A percentile compares a stretch with the other conserved stretches of the same genome.
Conservation (phyloP, 2,888 invertebrate genomes). For the Eucera pruinosa region DNA sequence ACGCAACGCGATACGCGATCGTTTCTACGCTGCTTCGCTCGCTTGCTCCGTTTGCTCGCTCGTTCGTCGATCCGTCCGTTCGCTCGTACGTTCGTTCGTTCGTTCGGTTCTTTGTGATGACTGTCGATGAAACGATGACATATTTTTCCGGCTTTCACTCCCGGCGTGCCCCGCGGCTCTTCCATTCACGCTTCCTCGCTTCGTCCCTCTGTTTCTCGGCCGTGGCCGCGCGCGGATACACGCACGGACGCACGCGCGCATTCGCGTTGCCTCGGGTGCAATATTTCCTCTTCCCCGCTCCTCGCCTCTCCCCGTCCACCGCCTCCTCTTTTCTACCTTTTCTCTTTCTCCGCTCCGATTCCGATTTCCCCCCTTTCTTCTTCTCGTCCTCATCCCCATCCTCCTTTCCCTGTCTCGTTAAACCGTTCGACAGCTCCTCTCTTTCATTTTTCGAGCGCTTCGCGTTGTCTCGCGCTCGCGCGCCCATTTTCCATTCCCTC, state of each 20-base stretch:
- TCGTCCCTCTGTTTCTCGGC: conserved; percentile 56
- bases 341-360: not conserved
- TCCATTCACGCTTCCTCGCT: conserved; percentile 70
- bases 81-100: conserved; percentile 73
- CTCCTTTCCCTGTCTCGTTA: conserved; percentile 37
- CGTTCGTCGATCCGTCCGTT: conserved; percentile 24
- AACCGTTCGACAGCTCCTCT: conserved; percentile 40
- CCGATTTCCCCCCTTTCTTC: not conserved
- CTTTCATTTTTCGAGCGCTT: conserved; percentile 1
- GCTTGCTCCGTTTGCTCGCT: too few species aligned
- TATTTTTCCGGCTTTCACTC: conserved; percentile 84
- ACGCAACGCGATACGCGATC: conserved; percentile 56
- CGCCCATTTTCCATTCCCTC: not conserved
- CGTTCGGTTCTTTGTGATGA: conserved; percentile 83
- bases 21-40: conserved; percentile 25
- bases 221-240: conserved; percentile 40
- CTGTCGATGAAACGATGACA: conserved; percentile 85
- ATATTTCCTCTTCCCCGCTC: conserved; percentile 42
- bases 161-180: conserved; percentile 76
- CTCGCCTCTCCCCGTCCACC: conserved; percentile 21
- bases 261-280: conserved; percentile 52
- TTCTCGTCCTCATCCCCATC: not conserved
- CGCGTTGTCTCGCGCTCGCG: not conserved
- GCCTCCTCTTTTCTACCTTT: conserved; percentile 1
- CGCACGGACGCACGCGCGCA: conserved; percentile 55